phyloP scores from a whole-genome alignment of 2,113 vertebrate species.

The Grammomys surdaster region DNA sequence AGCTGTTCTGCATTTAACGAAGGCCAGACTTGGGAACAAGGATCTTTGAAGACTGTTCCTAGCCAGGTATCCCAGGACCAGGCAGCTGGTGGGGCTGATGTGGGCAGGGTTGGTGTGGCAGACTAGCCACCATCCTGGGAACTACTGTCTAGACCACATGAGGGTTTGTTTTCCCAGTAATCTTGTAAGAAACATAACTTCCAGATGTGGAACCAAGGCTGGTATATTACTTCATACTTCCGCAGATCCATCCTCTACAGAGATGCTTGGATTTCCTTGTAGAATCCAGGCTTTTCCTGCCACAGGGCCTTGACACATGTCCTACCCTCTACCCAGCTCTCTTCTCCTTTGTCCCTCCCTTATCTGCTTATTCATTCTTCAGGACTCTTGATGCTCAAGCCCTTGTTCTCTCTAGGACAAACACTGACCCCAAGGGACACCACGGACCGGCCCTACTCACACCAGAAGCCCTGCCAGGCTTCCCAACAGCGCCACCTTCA shows the following conservation, averaged over 20 bases:
- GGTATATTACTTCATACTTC: too few species aligned
- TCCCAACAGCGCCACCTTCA: slow-evolving; percentile 75
- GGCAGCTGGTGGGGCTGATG: background rate
- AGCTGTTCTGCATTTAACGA: background rate
- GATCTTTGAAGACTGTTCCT: background rate
- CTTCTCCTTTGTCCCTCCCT: background rate
- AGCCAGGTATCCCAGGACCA: background rate
- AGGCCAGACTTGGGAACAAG: background rate
- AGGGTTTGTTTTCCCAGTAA: background rate
- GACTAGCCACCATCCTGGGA: background rate
- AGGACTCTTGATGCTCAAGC: background rate
- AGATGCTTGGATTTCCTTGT: background rate
- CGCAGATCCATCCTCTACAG: background rate
- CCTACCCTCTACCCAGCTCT: background rate
- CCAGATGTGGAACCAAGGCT: background rate
- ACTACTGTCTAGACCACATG: background rate
- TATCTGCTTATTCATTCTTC: too few species aligned
- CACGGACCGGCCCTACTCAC: slow-evolving; percentile 66
- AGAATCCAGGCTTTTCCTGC: background rate
- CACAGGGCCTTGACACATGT: background rate
- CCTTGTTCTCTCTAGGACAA: slow-evolving; percentile 85
- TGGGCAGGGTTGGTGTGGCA: background rate
- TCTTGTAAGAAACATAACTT: background rate
- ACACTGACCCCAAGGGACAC: slow-evolving; percentile 86
- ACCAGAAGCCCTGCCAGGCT: slow-evolving; percentile 74